Evolutionary conservation across 92 coral and sea anemone species (phyloP).

Genomic region (Galaxea fascicularis): DNA sequence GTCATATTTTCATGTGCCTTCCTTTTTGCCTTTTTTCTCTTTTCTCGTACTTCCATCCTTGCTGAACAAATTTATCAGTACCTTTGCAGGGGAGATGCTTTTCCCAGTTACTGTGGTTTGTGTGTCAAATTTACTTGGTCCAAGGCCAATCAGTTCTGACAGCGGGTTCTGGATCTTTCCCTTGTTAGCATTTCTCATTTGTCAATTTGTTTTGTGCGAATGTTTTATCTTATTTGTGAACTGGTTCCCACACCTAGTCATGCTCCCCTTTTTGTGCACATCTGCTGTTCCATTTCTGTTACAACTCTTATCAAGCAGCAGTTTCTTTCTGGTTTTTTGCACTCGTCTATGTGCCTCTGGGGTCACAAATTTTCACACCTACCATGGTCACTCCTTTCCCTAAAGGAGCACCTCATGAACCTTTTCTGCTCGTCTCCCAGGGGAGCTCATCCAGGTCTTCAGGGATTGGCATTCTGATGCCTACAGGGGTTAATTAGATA

Average conservation of each 20-base stretch:
- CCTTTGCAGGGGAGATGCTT: constrained; percentile 24
- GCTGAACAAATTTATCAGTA: not conserved
- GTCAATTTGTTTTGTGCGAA: not conserved
- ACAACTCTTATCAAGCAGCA: constrained; percentile 1
- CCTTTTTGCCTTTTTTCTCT: constrained; percentile 1
- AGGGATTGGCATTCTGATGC: constrained; percentile 61
- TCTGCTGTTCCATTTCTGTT: not conserved
- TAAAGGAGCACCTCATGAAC: constrained; percentile 47
- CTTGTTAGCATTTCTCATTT: constrained; percentile 16
- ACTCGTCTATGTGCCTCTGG: not conserved
- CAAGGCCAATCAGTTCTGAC: constrained; percentile 24
- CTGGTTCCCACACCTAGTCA: constrained; percentile 13
- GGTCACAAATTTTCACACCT: not conserved
- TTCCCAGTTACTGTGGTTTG: not conserved
- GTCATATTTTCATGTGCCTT: not conserved
- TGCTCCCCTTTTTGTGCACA: constrained; percentile 7
- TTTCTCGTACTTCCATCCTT: not conserved
- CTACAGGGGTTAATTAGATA: constrained; percentile 33
- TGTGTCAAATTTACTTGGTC: constrained; percentile 16
- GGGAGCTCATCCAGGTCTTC: constrained; percentile 52
- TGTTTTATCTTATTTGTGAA: constrained; percentile 26
- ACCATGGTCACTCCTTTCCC: constrained; percentile 56
- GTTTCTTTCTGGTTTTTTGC: constrained; percentile 16
- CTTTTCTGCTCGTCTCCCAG: constrained; percentile 19
- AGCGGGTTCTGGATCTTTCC: constrained; percentile 3